Evolutionary conservation across 2,888 invertebrate genomes (phyloP).

Genomic region (Sinopyrophorus schimmeli): DNA sequence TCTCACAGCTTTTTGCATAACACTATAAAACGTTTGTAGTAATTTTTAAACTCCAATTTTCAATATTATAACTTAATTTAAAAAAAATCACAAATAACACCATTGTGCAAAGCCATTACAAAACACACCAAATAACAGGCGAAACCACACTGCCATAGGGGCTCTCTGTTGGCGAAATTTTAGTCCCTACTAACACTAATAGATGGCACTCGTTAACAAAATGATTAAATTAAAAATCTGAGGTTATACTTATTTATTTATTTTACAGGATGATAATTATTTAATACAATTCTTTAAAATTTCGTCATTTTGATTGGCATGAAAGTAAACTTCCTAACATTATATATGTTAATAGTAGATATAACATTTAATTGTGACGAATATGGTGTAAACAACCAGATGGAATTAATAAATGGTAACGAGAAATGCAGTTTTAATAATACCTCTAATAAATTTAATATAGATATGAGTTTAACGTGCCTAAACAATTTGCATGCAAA

Average conservation of each 20-base stretch:
- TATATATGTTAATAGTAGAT: no score
- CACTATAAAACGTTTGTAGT: not conserved
- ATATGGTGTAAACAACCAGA: not conserved
- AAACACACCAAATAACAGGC: constrained; percentile 40
- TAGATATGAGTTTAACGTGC: constrained; percentile 35
- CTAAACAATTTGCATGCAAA: constrained; percentile 29
- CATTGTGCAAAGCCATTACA: constrained; percentile 52
- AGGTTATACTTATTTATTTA: no score
- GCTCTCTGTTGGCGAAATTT: constrained; percentile 33
- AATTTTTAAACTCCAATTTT: not conserved
- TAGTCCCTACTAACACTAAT: no score
- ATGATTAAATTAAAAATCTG: no score
- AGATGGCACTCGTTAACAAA: no score
- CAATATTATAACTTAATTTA: constrained; percentile 3
- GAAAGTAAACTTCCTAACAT: no score
- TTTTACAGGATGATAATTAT: no score
- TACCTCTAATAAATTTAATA: constrained; percentile 1
- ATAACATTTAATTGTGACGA: no score
- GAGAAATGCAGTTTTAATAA: not conserved
- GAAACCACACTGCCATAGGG: constrained; percentile 39
- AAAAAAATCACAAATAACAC: constrained; percentile 42
- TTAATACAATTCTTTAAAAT: no score
- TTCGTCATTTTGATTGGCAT: no score
- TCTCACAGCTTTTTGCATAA: not conserved
- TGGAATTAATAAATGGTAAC: constrained; percentile 4